Conservation (phyloP, 2,113 vertebrate genomes). For the Sakesphorus luctuosus region DNA sequence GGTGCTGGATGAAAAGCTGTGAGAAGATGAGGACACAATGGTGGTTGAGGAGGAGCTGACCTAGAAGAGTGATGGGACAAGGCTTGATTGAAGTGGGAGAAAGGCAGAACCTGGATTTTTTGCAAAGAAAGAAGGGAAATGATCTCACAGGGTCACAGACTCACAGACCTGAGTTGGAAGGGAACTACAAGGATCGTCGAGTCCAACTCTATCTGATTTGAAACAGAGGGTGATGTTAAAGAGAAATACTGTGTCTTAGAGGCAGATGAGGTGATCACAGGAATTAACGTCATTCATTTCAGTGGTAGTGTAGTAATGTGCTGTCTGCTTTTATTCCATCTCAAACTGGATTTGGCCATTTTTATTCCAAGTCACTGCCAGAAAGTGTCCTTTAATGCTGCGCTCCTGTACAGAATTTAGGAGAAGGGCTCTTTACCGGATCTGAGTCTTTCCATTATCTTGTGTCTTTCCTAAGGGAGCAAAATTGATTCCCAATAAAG, state of each 20-base stretch:
- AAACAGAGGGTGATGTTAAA: background rate
- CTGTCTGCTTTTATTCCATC: background rate
- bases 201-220: background rate
- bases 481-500: conserved; percentile 66
- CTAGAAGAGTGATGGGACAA: background rate
- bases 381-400: background rate
- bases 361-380: background rate
- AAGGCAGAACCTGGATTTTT: background rate
- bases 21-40: background rate
- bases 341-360: background rate
- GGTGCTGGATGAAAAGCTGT: background rate
- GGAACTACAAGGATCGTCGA: too few species aligned
- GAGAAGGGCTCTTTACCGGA: background rate
- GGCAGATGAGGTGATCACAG: background rate
- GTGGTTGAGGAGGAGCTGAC: background rate
- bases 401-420: background rate
- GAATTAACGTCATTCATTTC: background rate
- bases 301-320: background rate
- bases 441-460: conserved; percentile 32
- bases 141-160: background rate
- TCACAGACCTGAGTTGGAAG: too few species aligned
- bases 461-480: conserved; percentile 27
- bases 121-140: background rate
- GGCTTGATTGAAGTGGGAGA: background rate
- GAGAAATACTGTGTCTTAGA: background rate